phyloP scores from a whole-genome alignment of 1,140 invertebrate species.

The Drosophila sp. region DNA sequence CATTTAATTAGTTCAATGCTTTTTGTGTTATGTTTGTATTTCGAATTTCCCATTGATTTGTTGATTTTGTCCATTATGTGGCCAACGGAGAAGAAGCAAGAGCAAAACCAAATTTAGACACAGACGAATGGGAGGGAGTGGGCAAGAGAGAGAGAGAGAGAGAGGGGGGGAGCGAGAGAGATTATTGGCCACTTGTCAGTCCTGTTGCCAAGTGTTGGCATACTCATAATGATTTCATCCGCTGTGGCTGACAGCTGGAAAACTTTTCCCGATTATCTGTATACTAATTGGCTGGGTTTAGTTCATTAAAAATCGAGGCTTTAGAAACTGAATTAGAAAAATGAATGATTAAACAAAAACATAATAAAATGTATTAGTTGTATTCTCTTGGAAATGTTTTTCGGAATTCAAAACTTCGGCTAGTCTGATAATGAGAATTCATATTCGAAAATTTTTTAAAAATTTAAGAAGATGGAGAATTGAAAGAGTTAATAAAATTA shows the following conservation, averaged over 20 bases:
- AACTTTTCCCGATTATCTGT: constrained; percentile 33
- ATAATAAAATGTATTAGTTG: too few species aligned
- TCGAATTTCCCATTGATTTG: constrained; percentile 71
- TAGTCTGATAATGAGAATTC: too few species aligned
- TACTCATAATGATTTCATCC: not conserved
- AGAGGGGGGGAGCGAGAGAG: not conserved
- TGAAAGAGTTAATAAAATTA: too few species aligned
- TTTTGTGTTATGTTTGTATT: constrained; percentile 61
- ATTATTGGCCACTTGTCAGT: constrained; percentile 3
- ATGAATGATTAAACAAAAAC: too few species aligned
- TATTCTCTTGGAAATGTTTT: too few species aligned
- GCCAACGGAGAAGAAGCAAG: not conserved
- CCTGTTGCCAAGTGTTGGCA: not conserved
- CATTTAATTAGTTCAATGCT: constrained; percentile 77
- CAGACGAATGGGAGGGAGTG: too few species aligned
- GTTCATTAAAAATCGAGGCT: constrained; percentile 4
- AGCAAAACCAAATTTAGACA: not conserved
- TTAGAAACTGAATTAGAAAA: too few species aligned
- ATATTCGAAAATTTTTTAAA: too few species aligned
- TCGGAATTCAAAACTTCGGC: too few species aligned
- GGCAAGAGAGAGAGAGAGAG: not conserved
- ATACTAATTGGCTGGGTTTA: constrained; percentile 34
- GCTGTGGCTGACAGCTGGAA: constrained; percentile 45
- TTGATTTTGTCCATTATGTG: constrained; percentile 53
- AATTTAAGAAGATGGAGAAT: too few species aligned